A percentile compares a stretch with the other conserved stretches of the same genome.
Evolutionary conservation across 2,797 vertebrate species (phyloP).

Genomic region (Fundulus diaphanus): DNA sequence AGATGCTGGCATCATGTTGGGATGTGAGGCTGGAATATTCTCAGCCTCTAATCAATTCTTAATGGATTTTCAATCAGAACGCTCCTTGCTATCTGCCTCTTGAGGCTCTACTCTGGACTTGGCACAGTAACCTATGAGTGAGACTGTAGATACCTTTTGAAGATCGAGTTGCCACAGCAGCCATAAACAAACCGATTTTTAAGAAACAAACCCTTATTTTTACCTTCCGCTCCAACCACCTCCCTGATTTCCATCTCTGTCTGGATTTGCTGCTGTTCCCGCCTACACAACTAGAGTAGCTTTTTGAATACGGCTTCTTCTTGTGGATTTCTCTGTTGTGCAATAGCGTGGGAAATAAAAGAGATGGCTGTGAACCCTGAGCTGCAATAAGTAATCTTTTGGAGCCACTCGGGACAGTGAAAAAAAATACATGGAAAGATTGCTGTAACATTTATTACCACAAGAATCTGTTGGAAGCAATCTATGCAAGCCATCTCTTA

Average conservation of each 20-base stretch:
- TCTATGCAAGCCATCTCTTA: no score
- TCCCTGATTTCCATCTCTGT: slow-evolving; percentile 7
- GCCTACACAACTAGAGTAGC: slow-evolving; percentile 23
- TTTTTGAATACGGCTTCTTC: slow-evolving; percentile 3
- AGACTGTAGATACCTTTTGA: slow-evolving; percentile 1
- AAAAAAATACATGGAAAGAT: neutral
- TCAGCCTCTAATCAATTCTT: neutral
- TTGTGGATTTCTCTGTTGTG: neutral
- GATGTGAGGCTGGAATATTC: slow-evolving; percentile 1
- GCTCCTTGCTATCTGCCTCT: neutral
- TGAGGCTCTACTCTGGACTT: neutral
- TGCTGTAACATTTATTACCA: neutral
- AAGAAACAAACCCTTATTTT: neutral
- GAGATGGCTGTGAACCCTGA: neutral
- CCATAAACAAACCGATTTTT: neutral
- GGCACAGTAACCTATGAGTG: neutral
- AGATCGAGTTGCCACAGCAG: neutral
- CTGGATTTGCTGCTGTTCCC: slow-evolving; percentile 18
- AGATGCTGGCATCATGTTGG: neutral
- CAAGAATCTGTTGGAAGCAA: neutral
- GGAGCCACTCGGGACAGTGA: neutral
- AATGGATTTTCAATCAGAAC: slow-evolving; percentile 1
- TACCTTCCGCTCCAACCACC: neutral
- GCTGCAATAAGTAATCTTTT: slow-evolving; percentile 1
- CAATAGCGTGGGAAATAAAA: neutral